These are phyloP conservation scores for Theodoxus fluviatilis DNA, from an alignment of 2,888 invertebrate genomes.

Conservation along the genomic window DNA sequence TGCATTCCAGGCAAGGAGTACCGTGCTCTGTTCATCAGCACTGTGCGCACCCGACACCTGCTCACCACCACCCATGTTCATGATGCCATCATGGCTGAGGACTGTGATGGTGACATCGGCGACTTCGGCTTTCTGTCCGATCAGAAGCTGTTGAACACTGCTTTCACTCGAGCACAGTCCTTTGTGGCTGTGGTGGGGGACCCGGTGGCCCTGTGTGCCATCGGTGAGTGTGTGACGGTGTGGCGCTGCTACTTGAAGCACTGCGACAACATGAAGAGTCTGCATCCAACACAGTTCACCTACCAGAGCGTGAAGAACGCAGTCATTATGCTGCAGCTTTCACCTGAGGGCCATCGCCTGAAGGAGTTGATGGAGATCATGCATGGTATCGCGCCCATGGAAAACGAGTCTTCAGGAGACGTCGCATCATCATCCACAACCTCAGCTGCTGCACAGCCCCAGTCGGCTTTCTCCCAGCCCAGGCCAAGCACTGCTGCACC, in stretches of 20 bases:
- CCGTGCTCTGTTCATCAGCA: constrained; percentile 58
- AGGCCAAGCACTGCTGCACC: no score
- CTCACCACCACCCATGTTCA: constrained; percentile 37
- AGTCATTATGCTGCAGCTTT: constrained; percentile 43
- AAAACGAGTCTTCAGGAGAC: no score
- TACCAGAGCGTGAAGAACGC: constrained; percentile 49
- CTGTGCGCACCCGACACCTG: constrained; percentile 53
- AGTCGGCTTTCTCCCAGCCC: no score
- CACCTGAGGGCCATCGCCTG: constrained; percentile 32
- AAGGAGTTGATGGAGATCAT: constrained; percentile 30
- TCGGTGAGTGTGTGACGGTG: constrained; percentile 55
- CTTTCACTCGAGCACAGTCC: constrained; percentile 60
- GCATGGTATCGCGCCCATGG: no score
- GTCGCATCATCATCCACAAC: no score
- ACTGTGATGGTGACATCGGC: constrained; percentile 47
- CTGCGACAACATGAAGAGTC: constrained; percentile 57
- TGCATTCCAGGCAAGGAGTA: constrained; percentile 58
- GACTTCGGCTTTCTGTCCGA: constrained; percentile 61
- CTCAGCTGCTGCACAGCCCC: no score
- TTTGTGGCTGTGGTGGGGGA: constrained; percentile 59
- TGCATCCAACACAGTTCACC: constrained; percentile 46
- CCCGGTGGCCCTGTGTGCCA: constrained; percentile 56
- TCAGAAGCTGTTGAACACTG: constrained; percentile 60
- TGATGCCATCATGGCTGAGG: constrained; percentile 33
- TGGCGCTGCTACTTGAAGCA: constrained; percentile 56